Evolutionary conservation across 2,797 vertebrate genomes (phyloP).

Genomic region (Erithacus rubecula): DNA sequence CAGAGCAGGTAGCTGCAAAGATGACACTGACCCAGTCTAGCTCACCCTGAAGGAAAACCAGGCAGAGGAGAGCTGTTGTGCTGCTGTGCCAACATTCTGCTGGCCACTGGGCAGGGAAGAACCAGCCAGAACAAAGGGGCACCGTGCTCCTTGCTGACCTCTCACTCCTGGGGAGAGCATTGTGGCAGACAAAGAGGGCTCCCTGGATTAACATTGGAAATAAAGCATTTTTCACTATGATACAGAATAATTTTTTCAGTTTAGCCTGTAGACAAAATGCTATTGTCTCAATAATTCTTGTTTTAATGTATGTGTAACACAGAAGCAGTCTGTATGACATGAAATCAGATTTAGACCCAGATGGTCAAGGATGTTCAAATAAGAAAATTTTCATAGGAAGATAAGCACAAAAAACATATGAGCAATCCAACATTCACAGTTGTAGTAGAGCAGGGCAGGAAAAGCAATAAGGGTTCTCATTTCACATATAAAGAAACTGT

Average conservation of each 20-base stretch:
- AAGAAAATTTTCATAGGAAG: background rate
- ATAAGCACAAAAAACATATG: background rate
- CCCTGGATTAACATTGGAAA: background rate
- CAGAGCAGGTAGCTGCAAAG: background rate
- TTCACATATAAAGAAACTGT: background rate
- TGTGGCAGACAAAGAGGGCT: background rate
- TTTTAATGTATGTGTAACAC: background rate
- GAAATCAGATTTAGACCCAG: background rate
- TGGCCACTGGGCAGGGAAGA: background rate
- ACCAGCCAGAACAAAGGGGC: rapidly evolving
- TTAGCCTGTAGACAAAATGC: background rate
- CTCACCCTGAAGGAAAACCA: background rate
- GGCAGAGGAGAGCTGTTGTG: background rate
- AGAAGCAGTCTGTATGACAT: background rate
- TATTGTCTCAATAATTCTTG: background rate
- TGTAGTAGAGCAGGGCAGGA: background rate
- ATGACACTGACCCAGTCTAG: background rate
- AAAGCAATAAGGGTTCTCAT: background rate
- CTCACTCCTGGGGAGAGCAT: background rate
- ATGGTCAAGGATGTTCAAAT: background rate
- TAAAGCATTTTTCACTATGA: background rate
- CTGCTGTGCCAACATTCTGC: background rate
- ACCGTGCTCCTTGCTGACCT: rapidly evolving
- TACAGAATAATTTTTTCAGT: background rate
- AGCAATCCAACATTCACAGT: background rate